A percentile compares a stretch with the other conserved stretches of the same genome.
These are phyloP conservation scores for Aromia moschata DNA, from an alignment of 2,888 invertebrate genomes.

Conservation along the genomic window DNA sequence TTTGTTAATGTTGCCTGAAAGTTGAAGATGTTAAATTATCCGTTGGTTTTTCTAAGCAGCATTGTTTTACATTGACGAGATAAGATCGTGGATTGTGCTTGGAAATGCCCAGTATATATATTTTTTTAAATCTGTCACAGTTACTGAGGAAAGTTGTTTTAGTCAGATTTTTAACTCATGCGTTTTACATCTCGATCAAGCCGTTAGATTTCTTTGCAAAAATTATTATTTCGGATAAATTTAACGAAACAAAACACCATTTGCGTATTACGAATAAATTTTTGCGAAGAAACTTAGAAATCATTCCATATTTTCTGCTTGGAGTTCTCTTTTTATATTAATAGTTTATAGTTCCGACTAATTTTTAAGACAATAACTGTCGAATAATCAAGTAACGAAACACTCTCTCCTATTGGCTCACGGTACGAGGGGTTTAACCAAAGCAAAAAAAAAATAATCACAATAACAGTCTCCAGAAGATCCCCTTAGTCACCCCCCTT, in stretches of 20 bases:
- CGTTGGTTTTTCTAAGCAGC: constrained; percentile 11
- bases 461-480: constrained; percentile 17
- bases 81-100: constrained; percentile 1
- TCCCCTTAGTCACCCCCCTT: not conserved
- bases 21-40: constrained; percentile 1
- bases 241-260: too few species aligned
- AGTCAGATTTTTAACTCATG: constrained; percentile 12
- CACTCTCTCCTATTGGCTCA: constrained; percentile 17
- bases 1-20: constrained; percentile 19
- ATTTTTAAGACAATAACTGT: constrained; percentile 2
- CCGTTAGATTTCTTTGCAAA: constrained; percentile 23
- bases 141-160: constrained; percentile 18
- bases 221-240: not conserved
- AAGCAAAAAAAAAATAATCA: too few species aligned
- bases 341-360: constrained; percentile 23
- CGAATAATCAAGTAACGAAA: constrained; percentile 12
- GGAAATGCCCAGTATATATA: constrained; percentile 3
- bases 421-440: constrained; percentile 23
- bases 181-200: constrained; percentile 9
- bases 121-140: constrained; percentile 10
- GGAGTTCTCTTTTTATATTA: constrained; percentile 17
- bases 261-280: too few species aligned
- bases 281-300: constrained; percentile 21
- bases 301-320: constrained; percentile 23
- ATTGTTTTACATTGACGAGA: too few species aligned